A percentile compares a stretch with the other conserved stretches of the same genome.
phyloP scores from a whole-genome alignment of 1,140 invertebrate species.

The Leptinotarsa texana region DNA sequence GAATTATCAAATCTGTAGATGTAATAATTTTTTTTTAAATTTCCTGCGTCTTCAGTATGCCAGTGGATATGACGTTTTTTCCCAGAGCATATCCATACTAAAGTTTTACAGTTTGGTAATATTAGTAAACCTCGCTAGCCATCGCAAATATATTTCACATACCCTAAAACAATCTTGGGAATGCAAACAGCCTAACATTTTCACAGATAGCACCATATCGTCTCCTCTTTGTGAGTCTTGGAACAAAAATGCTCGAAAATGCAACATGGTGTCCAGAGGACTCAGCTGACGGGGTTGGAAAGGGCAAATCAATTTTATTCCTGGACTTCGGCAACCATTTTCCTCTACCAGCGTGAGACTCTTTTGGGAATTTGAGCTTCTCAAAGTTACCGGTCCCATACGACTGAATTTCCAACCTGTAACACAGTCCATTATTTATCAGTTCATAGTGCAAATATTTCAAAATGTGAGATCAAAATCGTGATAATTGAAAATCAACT shows the following conservation, averaged over 20 bases:
- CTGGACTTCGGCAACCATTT: conserved; percentile 65
- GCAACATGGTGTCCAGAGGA: conserved; percentile 59
- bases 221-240: conserved; percentile 69
- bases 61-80: no score
- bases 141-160: background rate
- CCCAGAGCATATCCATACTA: no score
- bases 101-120: no score
- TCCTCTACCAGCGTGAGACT: conserved; percentile 59
- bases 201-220: conserved; percentile 64
- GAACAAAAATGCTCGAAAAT: conserved; percentile 70
- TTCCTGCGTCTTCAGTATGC: no score
- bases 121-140: no score
- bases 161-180: conserved; percentile 60
- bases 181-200: conserved; percentile 65
- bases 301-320: conserved; percentile 61
- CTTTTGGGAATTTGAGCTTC: conserved; percentile 55
- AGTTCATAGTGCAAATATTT: no score
- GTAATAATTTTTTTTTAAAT: no score
- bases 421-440: background rate
- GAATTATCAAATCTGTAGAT: no score
- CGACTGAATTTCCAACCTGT: conserved; percentile 66
- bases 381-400: conserved; percentile 63
- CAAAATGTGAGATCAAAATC: no score
- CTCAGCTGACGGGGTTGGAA: conserved; percentile 57
- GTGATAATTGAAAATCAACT: no score